Evolutionary conservation across 2,888 invertebrate genomes (phyloP).

Genomic region (Smittia sp.): DNA sequence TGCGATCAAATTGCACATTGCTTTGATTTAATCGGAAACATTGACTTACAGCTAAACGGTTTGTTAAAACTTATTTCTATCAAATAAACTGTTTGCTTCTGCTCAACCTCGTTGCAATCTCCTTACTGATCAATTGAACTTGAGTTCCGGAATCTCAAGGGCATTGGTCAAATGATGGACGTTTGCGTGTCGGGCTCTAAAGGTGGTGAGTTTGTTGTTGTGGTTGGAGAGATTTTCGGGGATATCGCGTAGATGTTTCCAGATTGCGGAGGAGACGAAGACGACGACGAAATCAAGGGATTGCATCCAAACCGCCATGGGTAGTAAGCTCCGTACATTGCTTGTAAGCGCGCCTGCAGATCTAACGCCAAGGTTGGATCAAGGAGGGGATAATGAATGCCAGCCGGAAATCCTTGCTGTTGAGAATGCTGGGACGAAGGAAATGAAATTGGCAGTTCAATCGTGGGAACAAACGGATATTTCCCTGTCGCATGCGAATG

Average conservation of each 20-base stretch:
- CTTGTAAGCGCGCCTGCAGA: slow-evolving; percentile 52
- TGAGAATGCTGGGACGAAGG: slow-evolving; percentile 34
- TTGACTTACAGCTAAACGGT: not conserved
- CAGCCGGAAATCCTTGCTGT: slow-evolving; percentile 20
- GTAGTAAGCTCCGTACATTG: slow-evolving; percentile 54
- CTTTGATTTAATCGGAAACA: slow-evolving; percentile 1
- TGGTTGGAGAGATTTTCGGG: slow-evolving; percentile 37
- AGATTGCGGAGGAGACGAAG: slow-evolving; percentile 14
- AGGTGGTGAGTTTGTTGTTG: slow-evolving; percentile 37
- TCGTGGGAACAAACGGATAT: slow-evolving; percentile 48
- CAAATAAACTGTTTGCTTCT: not conserved
- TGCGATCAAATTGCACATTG: slow-evolving; percentile 1
- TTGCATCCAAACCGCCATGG: slow-evolving; percentile 52
- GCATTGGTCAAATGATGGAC: slow-evolving; percentile 32
- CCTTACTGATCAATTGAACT: slow-evolving; percentile 24
- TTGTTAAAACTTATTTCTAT: slow-evolving; percentile 16
- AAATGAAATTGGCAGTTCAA: slow-evolving; percentile 40
- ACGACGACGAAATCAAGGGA: slow-evolving; percentile 48
- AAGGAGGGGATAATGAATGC: slow-evolving; percentile 49
- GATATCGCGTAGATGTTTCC: slow-evolving; percentile 23
- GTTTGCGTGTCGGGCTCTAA: slow-evolving; percentile 33
- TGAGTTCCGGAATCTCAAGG: slow-evolving; percentile 29
- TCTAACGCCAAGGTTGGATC: slow-evolving; percentile 53
- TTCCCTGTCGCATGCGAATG: slow-evolving; percentile 49
- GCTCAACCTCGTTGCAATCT: not conserved